phyloP scores from a whole-genome alignment of 2,888 invertebrate species.

The Campopleginae sp. region DNA sequence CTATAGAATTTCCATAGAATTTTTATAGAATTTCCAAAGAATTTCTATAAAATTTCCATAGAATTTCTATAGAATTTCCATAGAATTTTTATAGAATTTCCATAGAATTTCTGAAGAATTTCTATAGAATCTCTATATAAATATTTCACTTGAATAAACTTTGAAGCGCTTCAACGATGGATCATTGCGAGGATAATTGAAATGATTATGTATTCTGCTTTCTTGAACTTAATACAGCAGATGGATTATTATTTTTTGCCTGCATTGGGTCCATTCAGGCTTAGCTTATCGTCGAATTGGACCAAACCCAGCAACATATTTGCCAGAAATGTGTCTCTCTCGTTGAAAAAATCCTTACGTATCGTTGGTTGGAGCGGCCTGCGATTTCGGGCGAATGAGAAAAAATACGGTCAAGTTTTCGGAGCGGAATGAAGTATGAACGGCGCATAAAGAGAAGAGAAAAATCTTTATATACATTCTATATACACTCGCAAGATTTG shows the following conservation, averaged over 20 bases:
- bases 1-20: too few relatives aligned
- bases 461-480: background rate
- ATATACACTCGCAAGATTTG: slow-evolving; percentile 23
- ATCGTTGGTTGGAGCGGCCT: background rate
- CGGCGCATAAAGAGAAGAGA: background rate
- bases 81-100: too few relatives aligned
- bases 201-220: background rate
- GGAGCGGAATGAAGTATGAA: slow-evolving; percentile 34
- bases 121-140: too few relatives aligned
- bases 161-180: background rate
- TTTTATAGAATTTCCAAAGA: too few relatives aligned
- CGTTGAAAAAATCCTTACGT: background rate
- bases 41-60: too few relatives aligned
- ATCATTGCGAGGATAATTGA: background rate
- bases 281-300: slow-evolving; percentile 1
- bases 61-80: too few relatives aligned
- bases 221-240: background rate
- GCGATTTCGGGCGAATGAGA: background rate
- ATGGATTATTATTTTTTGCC: background rate
- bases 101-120: too few relatives aligned
- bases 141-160: background rate
- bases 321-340: background rate
- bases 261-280: background rate
- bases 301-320: background rate
- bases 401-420: slow-evolving; percentile 12